Evolutionary conservation across 2,888 invertebrate genomes (phyloP).

Genomic region (Nymphalis c-album): DNA sequence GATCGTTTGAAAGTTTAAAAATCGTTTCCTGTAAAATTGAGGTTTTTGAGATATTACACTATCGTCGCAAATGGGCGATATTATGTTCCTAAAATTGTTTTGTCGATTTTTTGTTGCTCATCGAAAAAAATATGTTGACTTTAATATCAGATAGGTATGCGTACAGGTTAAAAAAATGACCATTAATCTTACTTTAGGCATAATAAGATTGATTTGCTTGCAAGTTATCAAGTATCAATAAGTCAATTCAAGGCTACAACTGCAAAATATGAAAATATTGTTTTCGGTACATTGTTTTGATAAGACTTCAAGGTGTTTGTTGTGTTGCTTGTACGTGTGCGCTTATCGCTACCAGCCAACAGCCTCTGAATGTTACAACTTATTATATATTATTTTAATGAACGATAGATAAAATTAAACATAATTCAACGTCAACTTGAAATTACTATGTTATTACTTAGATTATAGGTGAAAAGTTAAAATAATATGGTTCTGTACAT

Average conservation of each 20-base stretch:
- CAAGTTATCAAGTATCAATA: constrained; percentile 41
- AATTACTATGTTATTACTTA: not conserved
- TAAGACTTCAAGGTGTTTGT: constrained; percentile 60
- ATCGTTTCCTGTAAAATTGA: too few relatives aligned
- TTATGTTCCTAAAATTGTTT: too few relatives aligned
- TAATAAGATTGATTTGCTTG: constrained; percentile 14
- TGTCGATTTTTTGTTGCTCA: too few relatives aligned
- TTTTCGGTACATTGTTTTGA: constrained; percentile 67
- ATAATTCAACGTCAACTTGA: not conserved
- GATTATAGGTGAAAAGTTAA: not conserved
- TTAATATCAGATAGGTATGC: not conserved
- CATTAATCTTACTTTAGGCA: constrained; percentile 1
- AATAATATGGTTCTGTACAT: not conserved
- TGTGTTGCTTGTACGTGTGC: constrained; percentile 11
- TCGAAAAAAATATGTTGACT: not conserved
- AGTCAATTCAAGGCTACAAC: constrained; percentile 56
- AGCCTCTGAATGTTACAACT: constrained; percentile 21
- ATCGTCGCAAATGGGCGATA: too few relatives aligned
- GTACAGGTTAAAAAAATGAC: constrained; percentile 5
- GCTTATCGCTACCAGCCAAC: constrained; percentile 20
- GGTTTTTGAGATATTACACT: too few relatives aligned
- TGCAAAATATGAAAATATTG: constrained; percentile 59
- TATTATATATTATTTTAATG: constrained; percentile 9
- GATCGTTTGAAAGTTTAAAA: too few relatives aligned
- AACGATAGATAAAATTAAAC: constrained; percentile 7